Evolutionary conservation across 2,113 vertebrate genomes (phyloP).

Genomic region (Cochlearius cochlearius): DNA sequence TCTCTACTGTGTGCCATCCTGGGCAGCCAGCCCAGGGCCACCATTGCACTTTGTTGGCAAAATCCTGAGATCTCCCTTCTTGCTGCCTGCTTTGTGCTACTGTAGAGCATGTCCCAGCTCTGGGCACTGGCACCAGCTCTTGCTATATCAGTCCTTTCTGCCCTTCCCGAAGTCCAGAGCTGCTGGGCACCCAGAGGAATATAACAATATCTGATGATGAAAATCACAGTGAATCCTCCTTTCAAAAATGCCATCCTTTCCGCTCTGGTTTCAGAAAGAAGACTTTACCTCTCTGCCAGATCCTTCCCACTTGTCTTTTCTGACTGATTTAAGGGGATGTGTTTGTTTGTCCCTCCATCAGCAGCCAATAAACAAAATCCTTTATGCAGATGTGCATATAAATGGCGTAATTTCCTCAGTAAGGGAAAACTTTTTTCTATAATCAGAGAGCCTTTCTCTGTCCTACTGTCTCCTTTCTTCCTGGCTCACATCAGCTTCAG

Average conservation of each 20-base stretch:
- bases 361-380: background rate
- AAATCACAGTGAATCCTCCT: background rate
- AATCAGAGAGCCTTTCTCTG: background rate
- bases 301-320: background rate
- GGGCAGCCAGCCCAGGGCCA: background rate
- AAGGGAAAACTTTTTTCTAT: background rate
- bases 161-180: background rate
- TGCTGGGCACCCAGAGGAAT: background rate
- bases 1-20: background rate
- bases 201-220: background rate
- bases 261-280: background rate
- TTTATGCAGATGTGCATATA: background rate
- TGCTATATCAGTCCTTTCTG: background rate
- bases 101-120: background rate
- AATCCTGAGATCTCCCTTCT: background rate
- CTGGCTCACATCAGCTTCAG: background rate
- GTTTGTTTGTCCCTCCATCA: background rate
- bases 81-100: background rate
- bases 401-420: background rate
- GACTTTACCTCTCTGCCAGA: background rate
- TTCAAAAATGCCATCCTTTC: background rate
- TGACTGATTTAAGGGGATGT: background rate
- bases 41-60: background rate
- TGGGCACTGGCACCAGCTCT: background rate
- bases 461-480: background rate